Evolutionary conservation across 2,797 vertebrate species (phyloP), one percentile per base, ranked within the genome.

Genomic region (Sternarchorhynchus goeldii): DNA sequence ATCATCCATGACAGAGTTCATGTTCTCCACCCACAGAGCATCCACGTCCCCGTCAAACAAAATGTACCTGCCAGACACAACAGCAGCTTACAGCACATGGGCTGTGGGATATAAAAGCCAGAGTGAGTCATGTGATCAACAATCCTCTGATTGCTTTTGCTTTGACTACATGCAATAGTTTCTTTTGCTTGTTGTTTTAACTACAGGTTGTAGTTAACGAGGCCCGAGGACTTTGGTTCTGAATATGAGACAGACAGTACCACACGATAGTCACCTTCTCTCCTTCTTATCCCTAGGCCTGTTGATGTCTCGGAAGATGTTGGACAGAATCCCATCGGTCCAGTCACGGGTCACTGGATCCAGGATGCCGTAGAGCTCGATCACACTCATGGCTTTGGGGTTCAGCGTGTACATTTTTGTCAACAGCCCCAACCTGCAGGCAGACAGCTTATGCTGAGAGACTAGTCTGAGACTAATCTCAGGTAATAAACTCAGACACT

Each of bases 1-100:
- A 90, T 99, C 98, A 34, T 99, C 98, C 97, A 99, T 99, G 82
- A 99, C 97, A 0, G 98, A 99, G 89, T 99, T 99, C 97, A 99
- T 99, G 86, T 99, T 99, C 87, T 99, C 98, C 3, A 99, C 97
- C 98, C 98, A 99, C 18, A 98, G 90, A 63, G 97, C 96, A 62
- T 99, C 97, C 72, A 99, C 97, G n/a, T 99, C 97, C 2, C 97
- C 97, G 80, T 99, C 98, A 85, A 99, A 99, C 73, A 99, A 90
- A 79, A 99, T 96, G 80, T 99, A 99, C 88, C 98, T 99, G 90
- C 20, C 14, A 55, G 70, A 73, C 6, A 60, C 6, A 57, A 4
- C 10, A 65, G 41, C 8, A 12, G 45, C 45, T 50, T 14, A 50
- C 10, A 12, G 12, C 10, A 50, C 45, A 12, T 10, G 45, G 45